These are phyloP conservation scores for Prinia subflava DNA, from an alignment of 2,113 vertebrate species.

Conservation along the genomic window DNA sequence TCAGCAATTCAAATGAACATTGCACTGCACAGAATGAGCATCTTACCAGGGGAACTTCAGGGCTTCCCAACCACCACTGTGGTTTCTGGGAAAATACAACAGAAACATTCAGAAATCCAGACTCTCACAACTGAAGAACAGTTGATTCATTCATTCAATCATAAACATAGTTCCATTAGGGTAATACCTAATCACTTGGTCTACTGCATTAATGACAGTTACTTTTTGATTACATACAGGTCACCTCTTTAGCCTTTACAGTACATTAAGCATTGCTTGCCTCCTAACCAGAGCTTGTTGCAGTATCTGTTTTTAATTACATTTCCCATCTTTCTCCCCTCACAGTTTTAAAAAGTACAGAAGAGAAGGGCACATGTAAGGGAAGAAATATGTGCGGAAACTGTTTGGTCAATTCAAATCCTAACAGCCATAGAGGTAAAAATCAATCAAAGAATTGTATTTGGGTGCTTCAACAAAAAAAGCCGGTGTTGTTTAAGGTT, in stretches of 20 bases:
- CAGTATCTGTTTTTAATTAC: not conserved
- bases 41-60: not conserved
- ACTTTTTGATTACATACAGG: not conserved
- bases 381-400: not conserved
- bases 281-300: not conserved
- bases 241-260: not conserved
- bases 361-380: not conserved
- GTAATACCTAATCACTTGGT: not conserved
- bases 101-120: not conserved
- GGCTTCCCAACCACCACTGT: not conserved
- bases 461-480: not conserved
- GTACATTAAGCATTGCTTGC: not conserved
- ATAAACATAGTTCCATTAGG: not conserved
- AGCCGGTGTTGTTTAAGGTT: not conserved
- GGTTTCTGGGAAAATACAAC: not conserved
- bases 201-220: not conserved
- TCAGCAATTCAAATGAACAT: not conserved
- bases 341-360: not conserved
- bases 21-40: not conserved
- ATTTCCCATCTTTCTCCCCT: not conserved
- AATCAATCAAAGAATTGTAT: not conserved
- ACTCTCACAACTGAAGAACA: not conserved
- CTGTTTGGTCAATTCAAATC: not conserved
- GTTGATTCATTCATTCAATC: not conserved
- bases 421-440: not conserved